A percentile compares a stretch with the other conserved stretches of the same genome.
phyloP scores from a whole-genome alignment of 2,113 vertebrate species.

The Bostrychus sinensis region DNA sequence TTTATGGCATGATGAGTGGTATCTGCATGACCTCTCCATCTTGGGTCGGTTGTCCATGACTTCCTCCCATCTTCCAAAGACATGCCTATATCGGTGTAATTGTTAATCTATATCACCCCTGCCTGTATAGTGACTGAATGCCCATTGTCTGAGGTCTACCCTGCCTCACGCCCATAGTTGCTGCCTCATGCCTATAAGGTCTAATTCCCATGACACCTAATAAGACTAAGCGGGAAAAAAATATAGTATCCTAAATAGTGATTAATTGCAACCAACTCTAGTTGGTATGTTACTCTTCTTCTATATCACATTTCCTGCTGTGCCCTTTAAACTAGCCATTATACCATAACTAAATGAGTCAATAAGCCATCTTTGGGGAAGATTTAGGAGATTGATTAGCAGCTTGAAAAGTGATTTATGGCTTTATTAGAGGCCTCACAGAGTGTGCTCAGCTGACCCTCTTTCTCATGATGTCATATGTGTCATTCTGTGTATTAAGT shows the following conservation, averaged over 20 bases:
- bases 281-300: neutral
- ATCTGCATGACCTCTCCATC: too few relatives aligned
- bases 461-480: slow-evolving; percentile 24
- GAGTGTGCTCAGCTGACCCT: slow-evolving; percentile 7
- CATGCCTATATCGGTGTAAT: too few relatives aligned
- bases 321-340: slow-evolving; percentile 8
- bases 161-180: too few relatives aligned
- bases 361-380: slow-evolving; percentile 7
- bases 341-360: slow-evolving; percentile 26
- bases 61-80: too few relatives aligned
- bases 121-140: too few relatives aligned
- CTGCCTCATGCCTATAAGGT: too few relatives aligned
- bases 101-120: too few relatives aligned
- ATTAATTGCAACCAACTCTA: too few relatives aligned
- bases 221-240: neutral
- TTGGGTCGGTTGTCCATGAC: too few relatives aligned
- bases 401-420: slow-evolving; percentile 35
- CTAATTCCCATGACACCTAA: neutral
- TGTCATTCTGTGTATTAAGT: slow-evolving; percentile 29
- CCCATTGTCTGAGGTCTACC: too few relatives aligned
- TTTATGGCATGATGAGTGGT: too few relatives aligned
- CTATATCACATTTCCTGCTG: neutral
- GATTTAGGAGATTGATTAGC: slow-evolving; percentile 38
- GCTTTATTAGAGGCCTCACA: slow-evolving; percentile 15
- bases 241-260: too few relatives aligned